These are phyloP conservation scores for Misgurnus anguillicaudatus DNA, from an alignment of 2,113 vertebrate genomes.

Conservation along the genomic window DNA sequence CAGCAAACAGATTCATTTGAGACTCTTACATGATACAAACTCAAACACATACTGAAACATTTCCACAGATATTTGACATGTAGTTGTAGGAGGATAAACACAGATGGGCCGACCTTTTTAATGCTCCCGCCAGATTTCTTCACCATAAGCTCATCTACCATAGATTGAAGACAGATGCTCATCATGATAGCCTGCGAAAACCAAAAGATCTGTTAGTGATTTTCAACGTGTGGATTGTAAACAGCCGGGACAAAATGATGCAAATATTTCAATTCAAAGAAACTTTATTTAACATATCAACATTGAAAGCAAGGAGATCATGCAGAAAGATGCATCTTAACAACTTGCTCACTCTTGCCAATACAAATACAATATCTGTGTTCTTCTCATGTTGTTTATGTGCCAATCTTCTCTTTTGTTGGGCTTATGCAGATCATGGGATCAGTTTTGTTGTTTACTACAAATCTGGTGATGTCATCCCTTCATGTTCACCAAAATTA, in stretches of 20 bases:
- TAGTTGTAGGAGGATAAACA: not conserved
- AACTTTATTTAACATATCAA: too few species aligned
- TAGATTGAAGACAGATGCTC: slow-evolving; percentile 98
- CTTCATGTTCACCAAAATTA: too few species aligned
- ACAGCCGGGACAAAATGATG: not conserved
- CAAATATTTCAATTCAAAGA: not conserved
- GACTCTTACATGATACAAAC: not conserved
- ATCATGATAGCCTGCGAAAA: slow-evolving; percentile 94
- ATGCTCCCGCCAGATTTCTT: slow-evolving; percentile 98
- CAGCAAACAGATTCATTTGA: too few species aligned
- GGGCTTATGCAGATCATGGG: too few species aligned
- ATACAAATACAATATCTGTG: too few species aligned
- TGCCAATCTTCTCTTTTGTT: too few species aligned
- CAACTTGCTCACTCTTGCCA: too few species aligned
- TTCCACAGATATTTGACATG: slow-evolving; percentile 14
- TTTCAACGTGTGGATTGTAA: not conserved
- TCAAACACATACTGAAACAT: not conserved
- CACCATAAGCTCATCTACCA: slow-evolving; percentile 98
- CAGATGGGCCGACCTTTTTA: slow-evolving; percentile 83
- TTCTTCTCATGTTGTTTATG: too few species aligned
- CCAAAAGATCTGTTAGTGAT: not conserved
- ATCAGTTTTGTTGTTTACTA: too few species aligned
- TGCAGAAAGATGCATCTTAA: too few species aligned
- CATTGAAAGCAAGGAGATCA: too few species aligned
- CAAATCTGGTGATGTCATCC: too few species aligned